Evolutionary conservation across 2,888 invertebrate species (phyloP), one percentile per base, ranked within the genome.

Genomic region (Megalurothrips usitatus): DNA sequence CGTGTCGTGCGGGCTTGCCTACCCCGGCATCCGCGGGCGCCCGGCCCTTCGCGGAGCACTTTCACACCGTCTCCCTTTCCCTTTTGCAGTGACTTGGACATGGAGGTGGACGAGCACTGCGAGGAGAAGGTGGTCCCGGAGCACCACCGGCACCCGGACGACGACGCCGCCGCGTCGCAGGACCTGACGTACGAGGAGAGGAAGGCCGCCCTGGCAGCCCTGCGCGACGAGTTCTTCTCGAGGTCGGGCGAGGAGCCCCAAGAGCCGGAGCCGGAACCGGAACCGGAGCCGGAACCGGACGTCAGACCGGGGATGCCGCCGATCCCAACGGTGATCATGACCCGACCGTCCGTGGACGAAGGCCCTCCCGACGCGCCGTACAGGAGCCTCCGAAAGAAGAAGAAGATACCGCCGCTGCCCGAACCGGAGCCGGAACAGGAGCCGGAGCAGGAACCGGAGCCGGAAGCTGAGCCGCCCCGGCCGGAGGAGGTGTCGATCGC

Each of bases 401-500:
- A 82, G 81, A 19, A 75, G 83, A 84, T 17, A 81, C 83, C 3
- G 81, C 85, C 78, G 28, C 47, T 28, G 75, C 80, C 49, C 43
- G 23, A n/a, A 26, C 52, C 78, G 23, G 28, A 78, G 79, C 79
- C 43, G 10, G 79, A 49, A n/a, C 47, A 23, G 2, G 58, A 58
- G 48, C 80, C 49, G 17, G 28, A n/a, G 19, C 43, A 19, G 23
- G 28, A 78, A 79, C 49, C 28, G 12, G 58, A 49, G 19, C 23
- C 12, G 12, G 68, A 75, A 17, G 58, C 58, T 0, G 58, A 75
- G 26, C 68, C 68, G 23, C 19, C 17, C 19, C 80, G 79, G 79
- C 81, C 82, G n/a, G 84, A 84, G 82, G 94, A 94, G 87, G 92
- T 92, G 43, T 93, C 94, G 85, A 92, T 93, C 9, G 94, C 94